A percentile compares a stretch with the other conserved stretches of the same genome.
Conservation (phyloP, 2,113 vertebrate species). For the Ctenodactylus gundi region DNA sequence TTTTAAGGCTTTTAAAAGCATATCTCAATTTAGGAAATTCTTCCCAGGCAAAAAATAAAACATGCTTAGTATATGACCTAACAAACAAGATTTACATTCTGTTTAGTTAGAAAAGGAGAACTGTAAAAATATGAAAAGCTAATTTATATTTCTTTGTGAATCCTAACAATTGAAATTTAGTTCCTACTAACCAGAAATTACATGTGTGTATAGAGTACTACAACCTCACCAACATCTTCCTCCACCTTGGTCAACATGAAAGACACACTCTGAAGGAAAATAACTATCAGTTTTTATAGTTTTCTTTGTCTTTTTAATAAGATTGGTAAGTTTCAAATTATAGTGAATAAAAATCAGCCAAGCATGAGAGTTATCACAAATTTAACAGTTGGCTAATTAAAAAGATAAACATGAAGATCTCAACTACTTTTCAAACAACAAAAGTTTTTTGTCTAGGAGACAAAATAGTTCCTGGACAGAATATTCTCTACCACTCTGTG, state of each 20-base stretch:
- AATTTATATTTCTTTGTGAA: not conserved
- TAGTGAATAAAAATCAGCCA: not conserved
- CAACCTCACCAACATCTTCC: not conserved
- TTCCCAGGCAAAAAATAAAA: not conserved
- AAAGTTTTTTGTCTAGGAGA: not conserved
- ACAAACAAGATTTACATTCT: not conserved
- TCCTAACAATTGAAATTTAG: not conserved
- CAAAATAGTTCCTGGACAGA: not conserved
- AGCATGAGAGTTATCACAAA: not conserved
- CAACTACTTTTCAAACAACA: constrained; percentile 9
- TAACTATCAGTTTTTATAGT: not conserved
- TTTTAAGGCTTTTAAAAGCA: not conserved
- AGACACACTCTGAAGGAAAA: not conserved
- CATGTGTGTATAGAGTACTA: too few relatives aligned
- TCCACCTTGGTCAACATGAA: not conserved
- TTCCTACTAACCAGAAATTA: not conserved
- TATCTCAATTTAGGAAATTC: not conserved
- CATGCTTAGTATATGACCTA: not conserved
- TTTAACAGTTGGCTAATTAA: not conserved
- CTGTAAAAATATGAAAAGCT: not conserved
- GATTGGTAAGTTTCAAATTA: not conserved
- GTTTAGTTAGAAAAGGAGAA: not conserved
- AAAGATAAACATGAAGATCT: not conserved
- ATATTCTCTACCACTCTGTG: not conserved
- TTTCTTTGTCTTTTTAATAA: not conserved